Base-by-base conservation (phyloP, 2,797 vertebrate species). In the Aphelocoma californica region DNA sequence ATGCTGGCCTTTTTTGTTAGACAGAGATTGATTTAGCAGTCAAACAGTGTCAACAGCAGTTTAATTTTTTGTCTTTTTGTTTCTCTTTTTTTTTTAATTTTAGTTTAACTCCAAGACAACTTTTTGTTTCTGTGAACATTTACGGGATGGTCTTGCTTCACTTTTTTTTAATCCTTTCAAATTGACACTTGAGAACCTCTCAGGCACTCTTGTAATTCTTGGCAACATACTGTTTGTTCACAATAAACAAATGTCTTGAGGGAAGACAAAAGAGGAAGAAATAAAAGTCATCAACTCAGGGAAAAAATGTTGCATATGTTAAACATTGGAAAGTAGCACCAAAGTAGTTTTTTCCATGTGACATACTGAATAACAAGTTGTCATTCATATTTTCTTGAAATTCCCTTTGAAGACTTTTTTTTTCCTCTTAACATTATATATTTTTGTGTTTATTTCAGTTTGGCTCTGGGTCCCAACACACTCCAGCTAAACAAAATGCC, bases 391-490 rank as follows among this genome's bases (percentile, higher is more conserved):
- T 78, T 73, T 81, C 12, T 38, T 62, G 14, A 26, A 48, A 66
- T 57, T 81, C 7, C 7, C 9, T 84, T 77, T 60, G 20, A 36
- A 57, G 14, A 14, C 12, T 45, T 3, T 20, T 53, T n/a, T 45
- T 16, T 4, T 1, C 1, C 3, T 29, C 9, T n/a, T 31, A 9
- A 48, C 5, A 24, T 38, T 50, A 69, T 12, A 6, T 38, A 24
- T 24, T 79, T 81, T 62, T 58, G 32, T 64, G 17, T 75, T 79
- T 47, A 54, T 60, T 72, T 31, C 14, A 20, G 5, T 60, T 89
- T 51, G 3, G 12, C 81, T 90, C 25, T 81, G 29, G 15, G 45
- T 38, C 32, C 24, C 19, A 64, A 16, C 9, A 67, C 8, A 40
- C 12, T 29, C 13, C 44, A 60, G 7, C 14, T 62, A 58, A 90